phyloP scores from a whole-genome alignment of 2,797 vertebrate genomes.

The Serranus cabrilla region DNA sequence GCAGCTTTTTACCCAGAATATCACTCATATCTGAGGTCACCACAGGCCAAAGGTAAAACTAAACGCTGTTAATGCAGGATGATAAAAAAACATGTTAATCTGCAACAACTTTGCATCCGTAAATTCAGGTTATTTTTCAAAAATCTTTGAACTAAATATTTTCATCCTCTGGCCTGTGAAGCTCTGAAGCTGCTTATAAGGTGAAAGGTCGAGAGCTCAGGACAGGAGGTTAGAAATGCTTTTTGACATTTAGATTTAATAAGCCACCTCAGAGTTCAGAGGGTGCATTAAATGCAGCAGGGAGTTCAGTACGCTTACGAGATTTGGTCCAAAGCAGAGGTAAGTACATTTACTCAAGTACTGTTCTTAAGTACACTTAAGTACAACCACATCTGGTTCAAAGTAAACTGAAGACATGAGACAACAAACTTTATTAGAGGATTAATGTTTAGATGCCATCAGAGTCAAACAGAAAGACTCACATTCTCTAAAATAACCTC shows the following conservation, averaged over 20 bases:
- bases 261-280: slow-evolving; percentile 5
- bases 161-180: neutral
- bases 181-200: slow-evolving; percentile 5
- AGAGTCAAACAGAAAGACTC: no score
- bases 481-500: no score
- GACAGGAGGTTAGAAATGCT: neutral
- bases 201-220: slow-evolving; percentile 7
- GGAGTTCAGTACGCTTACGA: no score
- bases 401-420: no score
- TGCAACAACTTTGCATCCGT: neutral
- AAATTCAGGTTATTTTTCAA: neutral
- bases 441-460: no score
- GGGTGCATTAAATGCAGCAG: neutral
- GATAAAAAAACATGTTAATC: neutral
- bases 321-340: no score
- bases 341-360: no score
- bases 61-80: neutral
- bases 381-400: no score
- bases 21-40: neutral
- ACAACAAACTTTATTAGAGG: no score
- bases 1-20: slow-evolving; percentile 12
- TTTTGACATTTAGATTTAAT: slow-evolving; percentile 11
- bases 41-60: neutral
- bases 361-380: no score
- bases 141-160: neutral